phyloP scores from a whole-genome alignment of 2,888 invertebrate species.

The Idaea aversata region DNA sequence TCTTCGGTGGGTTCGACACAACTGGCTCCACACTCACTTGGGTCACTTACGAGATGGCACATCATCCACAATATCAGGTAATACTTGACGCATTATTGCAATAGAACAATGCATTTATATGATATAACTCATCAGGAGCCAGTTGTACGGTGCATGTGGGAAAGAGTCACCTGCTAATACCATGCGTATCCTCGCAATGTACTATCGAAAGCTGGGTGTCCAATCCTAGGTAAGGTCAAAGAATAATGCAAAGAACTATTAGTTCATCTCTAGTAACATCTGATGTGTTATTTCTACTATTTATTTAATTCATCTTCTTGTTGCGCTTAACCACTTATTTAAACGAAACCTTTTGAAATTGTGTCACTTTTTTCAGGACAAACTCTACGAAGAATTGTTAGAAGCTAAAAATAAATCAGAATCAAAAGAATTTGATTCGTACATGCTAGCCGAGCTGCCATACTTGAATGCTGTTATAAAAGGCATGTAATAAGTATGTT shows the following conservation, averaged over 20 bases:
- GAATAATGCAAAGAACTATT: too few relatives aligned
- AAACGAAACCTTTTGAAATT: background rate
- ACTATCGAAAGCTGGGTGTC: too few relatives aligned
- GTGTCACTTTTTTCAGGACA: slow-evolving; percentile 36
- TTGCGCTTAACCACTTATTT: background rate
- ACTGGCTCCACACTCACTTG: slow-evolving; percentile 37
- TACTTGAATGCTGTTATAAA: slow-evolving; percentile 48
- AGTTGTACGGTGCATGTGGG: too few relatives aligned
- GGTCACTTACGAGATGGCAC: slow-evolving; percentile 45
- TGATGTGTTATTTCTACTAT: too few relatives aligned
- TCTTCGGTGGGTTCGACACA: slow-evolving; percentile 60
- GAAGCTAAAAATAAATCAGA: slow-evolving; percentile 37
- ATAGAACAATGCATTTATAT: background rate
- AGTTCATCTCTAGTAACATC: too few relatives aligned
- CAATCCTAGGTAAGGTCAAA: too few relatives aligned
- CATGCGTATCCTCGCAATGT: too few relatives aligned
- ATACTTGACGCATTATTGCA: background rate
- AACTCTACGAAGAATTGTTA: slow-evolving; percentile 40
- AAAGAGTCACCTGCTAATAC: too few relatives aligned
- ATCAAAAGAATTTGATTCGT: slow-evolving; percentile 29
- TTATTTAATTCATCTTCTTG: too few relatives aligned
- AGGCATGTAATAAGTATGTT: slow-evolving; percentile 32
- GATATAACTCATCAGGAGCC: too few relatives aligned
- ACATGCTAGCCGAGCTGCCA: slow-evolving; percentile 30
- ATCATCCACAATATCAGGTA: slow-evolving; percentile 48